Conservation (phyloP, 2,113 vertebrate species). For the Indicator indicator region DNA sequence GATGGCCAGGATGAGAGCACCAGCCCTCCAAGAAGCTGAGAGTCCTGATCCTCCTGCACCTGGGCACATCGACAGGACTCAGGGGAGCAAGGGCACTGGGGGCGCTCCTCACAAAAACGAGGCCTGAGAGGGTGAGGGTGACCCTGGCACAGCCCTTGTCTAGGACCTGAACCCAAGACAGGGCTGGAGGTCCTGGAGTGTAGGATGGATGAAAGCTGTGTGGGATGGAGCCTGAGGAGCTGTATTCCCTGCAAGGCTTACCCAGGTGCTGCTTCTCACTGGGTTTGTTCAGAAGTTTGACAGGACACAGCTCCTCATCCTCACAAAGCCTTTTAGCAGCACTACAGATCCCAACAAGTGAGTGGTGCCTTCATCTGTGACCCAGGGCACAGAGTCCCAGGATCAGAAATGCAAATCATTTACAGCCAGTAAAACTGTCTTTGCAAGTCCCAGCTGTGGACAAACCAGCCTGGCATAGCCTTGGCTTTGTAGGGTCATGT, state of each 20-base stretch:
- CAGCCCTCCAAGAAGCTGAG: not conserved
- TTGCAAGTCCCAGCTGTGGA: accelerated
- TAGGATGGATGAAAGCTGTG: not conserved
- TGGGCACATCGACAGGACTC: not conserved
- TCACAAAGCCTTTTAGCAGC: not conserved
- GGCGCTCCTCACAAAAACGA: not conserved
- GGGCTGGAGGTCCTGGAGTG: not conserved
- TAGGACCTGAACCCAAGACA: not conserved
- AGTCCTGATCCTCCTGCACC: not conserved
- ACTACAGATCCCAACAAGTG: accelerated
- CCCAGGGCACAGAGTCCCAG: not conserved
- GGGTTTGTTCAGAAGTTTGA: not conserved
- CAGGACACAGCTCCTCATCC: not conserved
- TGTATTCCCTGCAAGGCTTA: not conserved
- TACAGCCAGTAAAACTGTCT: not conserved
- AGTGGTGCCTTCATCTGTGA: accelerated
- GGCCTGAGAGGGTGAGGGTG: not conserved
- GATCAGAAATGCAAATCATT: not conserved
- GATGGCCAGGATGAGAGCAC: not conserved
- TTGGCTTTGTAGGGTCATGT: accelerated
- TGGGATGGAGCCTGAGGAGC: not conserved
- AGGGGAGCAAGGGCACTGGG: accelerated
- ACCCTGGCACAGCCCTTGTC: not conserved
- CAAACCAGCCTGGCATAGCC: not conserved
- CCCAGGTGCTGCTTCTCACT: accelerated